Evolutionary conservation across 53 echinoderm and acorn worm genomes (phyloP).

Genomic region (Antedon mediterranea): DNA sequence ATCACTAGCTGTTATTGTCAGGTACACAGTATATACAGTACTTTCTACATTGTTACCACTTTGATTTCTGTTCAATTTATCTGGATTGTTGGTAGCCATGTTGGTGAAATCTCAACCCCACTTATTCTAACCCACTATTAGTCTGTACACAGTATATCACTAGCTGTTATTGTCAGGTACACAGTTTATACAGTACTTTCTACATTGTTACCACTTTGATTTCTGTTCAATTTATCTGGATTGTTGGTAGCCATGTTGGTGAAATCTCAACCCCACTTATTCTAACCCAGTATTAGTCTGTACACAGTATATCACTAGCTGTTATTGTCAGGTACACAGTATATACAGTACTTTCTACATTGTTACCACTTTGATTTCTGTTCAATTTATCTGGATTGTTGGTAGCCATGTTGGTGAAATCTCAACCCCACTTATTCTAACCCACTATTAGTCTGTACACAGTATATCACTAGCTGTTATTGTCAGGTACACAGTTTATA

Average conservation of each 20-base stretch:
- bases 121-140: no score
- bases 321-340: not conserved
- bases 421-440: no score
- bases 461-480: no score
- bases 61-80: conserved; percentile 74
- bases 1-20: no score
- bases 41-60: not conserved
- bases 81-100: conserved; percentile 82
- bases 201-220: conserved; percentile 14
- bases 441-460: no score
- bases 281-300: no score
- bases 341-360: not conserved
- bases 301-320: no score
- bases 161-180: no score
- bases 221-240: conserved; percentile 82
- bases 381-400: conserved; percentile 89
- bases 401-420: conserved; percentile 88
- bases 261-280: conserved; percentile 88
- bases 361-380: conserved; percentile 30
- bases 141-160: no score
- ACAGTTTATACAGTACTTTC: not conserved
- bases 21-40: not conserved
- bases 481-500: not conserved
- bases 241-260: conserved; percentile 86
- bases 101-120: conserved; percentile 91